These are phyloP conservation scores for Leptatherina wallacei DNA, from an alignment of 2,797 vertebrate genomes.

Conservation along the genomic window DNA sequence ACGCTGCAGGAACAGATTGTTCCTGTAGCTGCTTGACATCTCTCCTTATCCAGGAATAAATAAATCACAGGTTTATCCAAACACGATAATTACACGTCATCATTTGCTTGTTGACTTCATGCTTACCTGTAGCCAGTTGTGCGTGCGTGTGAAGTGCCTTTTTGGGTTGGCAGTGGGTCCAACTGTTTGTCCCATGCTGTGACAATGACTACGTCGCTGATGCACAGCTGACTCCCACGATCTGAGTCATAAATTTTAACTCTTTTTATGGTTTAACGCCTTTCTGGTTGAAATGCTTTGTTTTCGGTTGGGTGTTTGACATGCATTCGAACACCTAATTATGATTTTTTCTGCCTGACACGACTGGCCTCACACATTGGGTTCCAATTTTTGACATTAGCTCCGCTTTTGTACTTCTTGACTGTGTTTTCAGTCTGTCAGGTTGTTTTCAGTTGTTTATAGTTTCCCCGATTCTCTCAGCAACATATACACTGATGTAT, in stretches of 20 bases:
- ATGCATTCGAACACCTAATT: slow-evolving; percentile 29
- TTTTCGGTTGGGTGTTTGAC: slow-evolving; percentile 14
- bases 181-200: slow-evolving; percentile 43
- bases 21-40: slow-evolving; percentile 43
- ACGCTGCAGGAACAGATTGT: slow-evolving; percentile 41
- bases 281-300: slow-evolving; percentile 35
- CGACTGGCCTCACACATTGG: background rate
- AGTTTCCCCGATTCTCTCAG: slow-evolving; percentile 25
- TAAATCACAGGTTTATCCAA: slow-evolving; percentile 43
- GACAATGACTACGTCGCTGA: slow-evolving; percentile 36
- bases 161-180: slow-evolving; percentile 12
- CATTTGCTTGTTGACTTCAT: slow-evolving; percentile 24
- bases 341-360: slow-evolving; percentile 15
- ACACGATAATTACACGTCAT: slow-evolving; percentile 37
- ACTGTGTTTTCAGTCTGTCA: slow-evolving; percentile 14
- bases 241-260: slow-evolving; percentile 50
- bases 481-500: slow-evolving; percentile 27
- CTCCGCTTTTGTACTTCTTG: slow-evolving; percentile 17
- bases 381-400: slow-evolving; percentile 6
- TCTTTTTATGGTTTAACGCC: slow-evolving; percentile 46
- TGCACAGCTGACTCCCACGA: slow-evolving; percentile 53
- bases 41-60: slow-evolving; percentile 35
- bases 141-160: background rate
- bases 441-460: slow-evolving; percentile 39
- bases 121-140: slow-evolving; percentile 30